Evolutionary conservation across 2,797 vertebrate genomes (phyloP), one percentile per base, ranked within the genome.

Genomic region (Sylvilagus floridanus): DNA sequence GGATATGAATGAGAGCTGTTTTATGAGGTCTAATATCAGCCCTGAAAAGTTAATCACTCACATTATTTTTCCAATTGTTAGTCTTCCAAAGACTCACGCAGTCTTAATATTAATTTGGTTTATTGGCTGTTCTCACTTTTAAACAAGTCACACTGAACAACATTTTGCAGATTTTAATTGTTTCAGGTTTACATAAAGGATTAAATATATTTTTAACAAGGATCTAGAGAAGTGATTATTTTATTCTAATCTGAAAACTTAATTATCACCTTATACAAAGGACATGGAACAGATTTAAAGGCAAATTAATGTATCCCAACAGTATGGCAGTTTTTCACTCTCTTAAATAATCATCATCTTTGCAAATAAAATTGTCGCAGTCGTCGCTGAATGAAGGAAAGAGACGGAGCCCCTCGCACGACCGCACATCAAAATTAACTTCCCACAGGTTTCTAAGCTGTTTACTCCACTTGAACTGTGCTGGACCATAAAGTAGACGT

Each of bases 311-410:
- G 98, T 99, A 99, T 99, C 99, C 99, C 98, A 99, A 98, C 98
- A 99, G 98, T 99, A 98, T 99, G 99, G 99, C 98, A 99, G 99
- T 99, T 99, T 99, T 99, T 99, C 99, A 99, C 99, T 99, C 99
- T 99, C 98, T 98, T 98, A 99, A 98, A 99, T 99, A 99, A 99
- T 99, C 98, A 99, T 98, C 98, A 98, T 98, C 98, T 99, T 99
- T 98, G 98, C 98, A 99, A 99, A 99, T 98, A 98, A 99, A 99
- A 98, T 98, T 98, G 96, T 97, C 97, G 97, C 94, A 98, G 97
- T 94, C 96, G 96, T 97, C 96, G 97, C 96, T 95, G 97, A 97
- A 98, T 96, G 97, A 98, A 98, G 91, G 96, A 97, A 97, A 83
- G 75, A 97, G 93, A 98, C 85, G 88, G 42, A 97, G 75, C 60